Base-by-base conservation (phyloP, 2,113 vertebrate species). In the Antechinus flavipes region DNA sequence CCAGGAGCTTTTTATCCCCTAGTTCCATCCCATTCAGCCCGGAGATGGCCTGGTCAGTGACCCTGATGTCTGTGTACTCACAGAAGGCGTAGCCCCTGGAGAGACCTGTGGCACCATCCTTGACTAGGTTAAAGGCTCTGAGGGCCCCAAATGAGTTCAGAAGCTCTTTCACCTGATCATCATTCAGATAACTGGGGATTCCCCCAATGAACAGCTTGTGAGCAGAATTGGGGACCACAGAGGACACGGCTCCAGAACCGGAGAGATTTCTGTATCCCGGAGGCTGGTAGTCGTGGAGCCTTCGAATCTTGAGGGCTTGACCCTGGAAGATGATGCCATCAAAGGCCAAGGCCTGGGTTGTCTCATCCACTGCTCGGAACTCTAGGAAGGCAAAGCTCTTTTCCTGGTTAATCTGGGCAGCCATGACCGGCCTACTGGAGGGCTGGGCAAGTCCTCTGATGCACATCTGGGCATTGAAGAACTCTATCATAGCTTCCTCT, bases 401-500 rank as follows among this genome's bases (percentile, higher is more conserved):
- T 95, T 99, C 99, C 98, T 99, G 99, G 97, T 99, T 99, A 95
- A 99, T 99, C 98, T 99, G 99, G 93, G 99, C 99, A 26, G 99
- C 99, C 94, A 99, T 98, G 22, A 99, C 99, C 0, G 99, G 99
- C 96, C 99, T 99, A 35, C 99, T 99, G n/a, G 99, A 99, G 42
- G 99, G 99, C 98, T 99, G 99, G 55, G 99, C 99, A 84, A 99
- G 99, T 90, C 99, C 99, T 91, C 99, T 99, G 42, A 99, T 98
- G 93, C 99, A 99, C 99, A 99, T 99, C 98, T 99, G 99, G 93
- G 99, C 99, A 16, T 99, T 99, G 98, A 99, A 99, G 98, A 99
- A 99, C 94, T 99, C 99, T 99, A 99, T 99, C 99, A 99, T 99
- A 49, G 99, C 99, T 97, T 99, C 99, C 99, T 99, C 99, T 97